Conservation (phyloP, 2,113 vertebrate species). For the Elephantulus edwardii region DNA sequence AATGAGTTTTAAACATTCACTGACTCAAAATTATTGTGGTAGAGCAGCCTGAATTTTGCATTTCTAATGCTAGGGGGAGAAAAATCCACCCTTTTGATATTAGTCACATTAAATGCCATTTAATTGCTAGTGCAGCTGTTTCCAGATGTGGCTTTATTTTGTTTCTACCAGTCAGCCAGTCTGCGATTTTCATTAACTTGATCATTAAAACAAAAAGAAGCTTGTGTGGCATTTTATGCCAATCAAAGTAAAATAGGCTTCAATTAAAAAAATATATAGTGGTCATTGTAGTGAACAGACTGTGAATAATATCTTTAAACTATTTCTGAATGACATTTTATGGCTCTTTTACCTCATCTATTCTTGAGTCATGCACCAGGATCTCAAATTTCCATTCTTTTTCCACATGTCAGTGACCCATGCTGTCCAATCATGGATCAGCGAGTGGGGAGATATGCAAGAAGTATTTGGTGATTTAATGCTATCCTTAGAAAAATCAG, state of each 20-base stretch:
- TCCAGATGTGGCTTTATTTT: slow-evolving; percentile 76
- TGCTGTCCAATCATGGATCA: neutral
- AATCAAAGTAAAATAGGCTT: slow-evolving; percentile 23
- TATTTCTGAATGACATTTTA: slow-evolving; percentile 35
- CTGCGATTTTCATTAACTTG: slow-evolving; percentile 66
- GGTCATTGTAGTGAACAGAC: slow-evolving; percentile 15
- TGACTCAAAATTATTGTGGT: slow-evolving; percentile 63
- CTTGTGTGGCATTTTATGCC: neutral
- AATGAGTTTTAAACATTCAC: slow-evolving; percentile 64
- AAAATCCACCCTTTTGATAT: slow-evolving; percentile 62
- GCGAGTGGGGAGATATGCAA: neutral
- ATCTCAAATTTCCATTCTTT: slow-evolving; percentile 33
- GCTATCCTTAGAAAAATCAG: slow-evolving; percentile 28
- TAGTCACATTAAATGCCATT: slow-evolving; percentile 73
- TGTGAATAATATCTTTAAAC: neutral
- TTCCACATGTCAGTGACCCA: neutral
- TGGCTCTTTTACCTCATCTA: neutral
- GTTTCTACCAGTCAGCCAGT: slow-evolving; percentile 53
- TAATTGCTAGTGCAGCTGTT: slow-evolving; percentile 72
- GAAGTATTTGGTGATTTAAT: slow-evolving; percentile 39
- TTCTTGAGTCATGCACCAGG: neutral
- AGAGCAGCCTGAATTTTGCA: slow-evolving; percentile 46
- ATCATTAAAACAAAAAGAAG: slow-evolving; percentile 33
- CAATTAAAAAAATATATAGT: slow-evolving; percentile 12
- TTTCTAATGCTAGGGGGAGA: slow-evolving; percentile 49